Conservation (phyloP, 2,888 invertebrate genomes). For the Tetanocera ferruginea region DNA sequence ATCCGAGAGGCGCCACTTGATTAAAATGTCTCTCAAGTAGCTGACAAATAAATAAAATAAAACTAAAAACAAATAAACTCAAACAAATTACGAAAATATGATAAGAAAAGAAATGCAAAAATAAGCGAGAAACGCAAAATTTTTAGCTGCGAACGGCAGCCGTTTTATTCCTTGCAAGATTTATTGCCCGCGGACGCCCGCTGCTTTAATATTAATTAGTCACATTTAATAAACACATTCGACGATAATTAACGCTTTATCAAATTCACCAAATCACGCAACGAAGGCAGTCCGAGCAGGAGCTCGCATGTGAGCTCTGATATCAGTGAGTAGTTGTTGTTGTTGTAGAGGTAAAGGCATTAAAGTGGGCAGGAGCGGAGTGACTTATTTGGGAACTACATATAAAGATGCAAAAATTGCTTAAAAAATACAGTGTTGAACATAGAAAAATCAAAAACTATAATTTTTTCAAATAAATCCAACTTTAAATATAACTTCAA, state of each 20-base stretch:
- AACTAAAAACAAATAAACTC: not conserved
- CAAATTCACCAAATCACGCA: conserved; percentile 35
- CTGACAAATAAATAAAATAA: not conserved
- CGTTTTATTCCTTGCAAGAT: conserved; percentile 30
- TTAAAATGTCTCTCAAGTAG: conserved; percentile 27
- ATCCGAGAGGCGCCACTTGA: conserved; percentile 33
- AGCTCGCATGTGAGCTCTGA: not conserved
- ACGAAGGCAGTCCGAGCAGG: conserved; percentile 9
- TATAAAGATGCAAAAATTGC: no score
- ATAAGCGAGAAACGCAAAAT: not conserved
- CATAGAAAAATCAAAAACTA: no score
- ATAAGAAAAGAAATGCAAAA: conserved; percentile 25
- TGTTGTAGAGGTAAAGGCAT: not conserved
- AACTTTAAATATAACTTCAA: no score
- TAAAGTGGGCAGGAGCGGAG: not conserved
- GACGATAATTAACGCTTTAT: conserved; percentile 38
- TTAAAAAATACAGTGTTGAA: no score
- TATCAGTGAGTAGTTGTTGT: not conserved
- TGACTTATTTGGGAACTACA: not conserved
- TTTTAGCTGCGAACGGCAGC: conserved; percentile 21
- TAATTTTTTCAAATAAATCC: no score
- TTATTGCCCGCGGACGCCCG: conserved; percentile 35
- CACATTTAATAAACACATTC: conserved; percentile 39
- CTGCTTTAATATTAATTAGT: conserved; percentile 38
- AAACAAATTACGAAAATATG: not conserved